Evolutionary conservation across 2,888 invertebrate species (phyloP), one percentile per base, ranked within the genome.

Genomic region (Cephus pygmeus): DNA sequence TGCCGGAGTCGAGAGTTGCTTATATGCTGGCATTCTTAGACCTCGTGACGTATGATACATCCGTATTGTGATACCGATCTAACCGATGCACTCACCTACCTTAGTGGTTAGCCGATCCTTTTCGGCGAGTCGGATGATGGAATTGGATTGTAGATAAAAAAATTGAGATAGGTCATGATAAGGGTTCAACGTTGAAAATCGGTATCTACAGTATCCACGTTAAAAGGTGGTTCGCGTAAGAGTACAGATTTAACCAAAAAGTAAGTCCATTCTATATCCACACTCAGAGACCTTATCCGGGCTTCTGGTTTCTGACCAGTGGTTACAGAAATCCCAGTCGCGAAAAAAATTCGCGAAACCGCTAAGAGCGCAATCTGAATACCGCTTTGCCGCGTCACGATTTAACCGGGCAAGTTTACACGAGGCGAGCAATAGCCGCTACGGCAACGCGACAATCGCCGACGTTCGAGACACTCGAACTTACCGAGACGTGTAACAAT

Each of bases 291-390:
- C 69, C 69, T 30, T 30, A 30, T 69, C 76, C 79, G 75, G 75
- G 76, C 73, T 76, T 81, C 83, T 30, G 80, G 82, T 85, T 83
- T 85, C 87, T 89, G 89, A 89, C 89, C 89, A 88, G 85, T 88
- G 87, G 88, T 89, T 89, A 88, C 85, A 87, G 87, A 86, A 86
- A 87, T 87, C 82, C 82, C 84, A 84, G 81, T 83, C 81, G 85
- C 85, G 86, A 90, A 91, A 87, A 85, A 85, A 85, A 85, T 89
- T 86, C 86, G 85, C 87, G 83, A 91, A 91, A 91, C 91, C 91
- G 91, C 91, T 91, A 91, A 91, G 90, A 91, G 91, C 85, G 91
- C 91, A 91, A 91, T 91, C 90, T 89, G 89, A 91, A 91, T 91
- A 91, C 91, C 91, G 91, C 91, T 91, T 88, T 81, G 87, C 88